Conservation (phyloP, 2,797 vertebrate species). For the Darevskia mixta region DNA sequence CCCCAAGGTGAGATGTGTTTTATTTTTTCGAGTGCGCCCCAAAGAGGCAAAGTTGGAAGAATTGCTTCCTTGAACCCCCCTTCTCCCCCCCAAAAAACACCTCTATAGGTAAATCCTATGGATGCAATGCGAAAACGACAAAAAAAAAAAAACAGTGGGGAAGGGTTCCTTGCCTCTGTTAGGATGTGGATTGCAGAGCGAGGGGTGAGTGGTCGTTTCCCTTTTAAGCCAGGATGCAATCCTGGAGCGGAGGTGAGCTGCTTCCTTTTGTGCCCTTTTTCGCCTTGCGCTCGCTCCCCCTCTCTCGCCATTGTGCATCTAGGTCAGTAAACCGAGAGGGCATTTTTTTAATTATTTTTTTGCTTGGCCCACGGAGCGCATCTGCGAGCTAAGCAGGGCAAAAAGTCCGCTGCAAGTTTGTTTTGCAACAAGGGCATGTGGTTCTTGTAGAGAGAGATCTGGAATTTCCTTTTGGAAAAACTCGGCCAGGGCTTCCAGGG, state of each 20-base stretch:
- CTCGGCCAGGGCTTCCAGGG: conserved; percentile 62
- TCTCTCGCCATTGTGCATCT: not conserved
- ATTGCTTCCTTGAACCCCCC: not conserved
- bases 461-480: conserved; percentile 69
- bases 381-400: conserved; percentile 13
- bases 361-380: conserved; percentile 4
- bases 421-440: conserved; percentile 28
- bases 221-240: not conserved
- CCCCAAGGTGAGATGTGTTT: not conserved
- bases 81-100: not conserved
- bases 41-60: not conserved
- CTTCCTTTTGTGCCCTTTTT: conserved; percentile 8
- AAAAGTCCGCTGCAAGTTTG: conserved; percentile 29
- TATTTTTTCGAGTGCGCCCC: not conserved
- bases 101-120: not conserved
- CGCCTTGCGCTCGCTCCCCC: conserved; percentile 15
- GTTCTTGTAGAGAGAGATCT: conserved; percentile 53
- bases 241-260: conserved; percentile 46
- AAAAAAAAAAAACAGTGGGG: not conserved
- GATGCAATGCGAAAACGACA: not conserved
- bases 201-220: conserved; percentile 26
- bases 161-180: not conserved
- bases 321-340: conserved; percentile 36
- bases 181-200: not conserved
- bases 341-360: not conserved